These are phyloP conservation scores for Megamerina dolium DNA, from an alignment of 2,888 invertebrate species.

Conservation along the genomic window DNA sequence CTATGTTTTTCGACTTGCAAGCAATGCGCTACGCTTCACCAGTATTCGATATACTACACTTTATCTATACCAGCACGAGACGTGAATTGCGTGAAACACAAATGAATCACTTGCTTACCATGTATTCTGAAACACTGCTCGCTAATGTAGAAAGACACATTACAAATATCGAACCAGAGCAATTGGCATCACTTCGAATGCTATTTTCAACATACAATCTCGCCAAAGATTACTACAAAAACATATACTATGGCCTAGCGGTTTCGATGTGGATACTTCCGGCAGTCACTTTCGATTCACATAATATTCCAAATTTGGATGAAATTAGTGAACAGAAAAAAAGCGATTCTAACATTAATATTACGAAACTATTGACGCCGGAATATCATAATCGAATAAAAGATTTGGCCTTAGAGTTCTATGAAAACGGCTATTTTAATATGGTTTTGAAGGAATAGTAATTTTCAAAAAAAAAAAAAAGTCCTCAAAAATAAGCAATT, in stretches of 20 bases:
- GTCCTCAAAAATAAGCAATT: too few relatives aligned
- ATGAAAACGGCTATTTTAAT: slow-evolving; percentile 39
- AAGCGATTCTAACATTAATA: slow-evolving; percentile 36
- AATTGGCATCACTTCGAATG: slow-evolving; percentile 26
- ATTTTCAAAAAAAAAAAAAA: too few relatives aligned
- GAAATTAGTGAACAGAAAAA: slow-evolving; percentile 36
- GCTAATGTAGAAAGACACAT: slow-evolving; percentile 32
- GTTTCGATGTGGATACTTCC: slow-evolving; percentile 45
- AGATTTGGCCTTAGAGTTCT: slow-evolving; percentile 43
- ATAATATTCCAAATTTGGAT: slow-evolving; percentile 44
- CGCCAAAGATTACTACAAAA: slow-evolving; percentile 35
- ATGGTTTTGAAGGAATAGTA: slow-evolving; percentile 7
- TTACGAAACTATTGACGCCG: slow-evolving; percentile 40
- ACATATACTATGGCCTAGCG: slow-evolving; percentile 43
- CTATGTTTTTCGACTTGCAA: slow-evolving; percentile 45
- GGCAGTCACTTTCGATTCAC: slow-evolving; percentile 45
- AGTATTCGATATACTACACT: slow-evolving; percentile 45
- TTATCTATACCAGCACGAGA: slow-evolving; percentile 45
- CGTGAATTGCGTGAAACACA: slow-evolving; percentile 35
- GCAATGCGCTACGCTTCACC: slow-evolving; percentile 44
- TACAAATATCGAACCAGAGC: slow-evolving; percentile 17
- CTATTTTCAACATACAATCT: slow-evolving; percentile 37
- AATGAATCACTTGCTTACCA: slow-evolving; percentile 34
- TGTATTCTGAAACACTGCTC: slow-evolving; percentile 34
- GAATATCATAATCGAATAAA: slow-evolving; percentile 43